A percentile compares a stretch with the other conserved stretches of the same genome.
Conservation (phyloP, 2,888 invertebrate genomes). For the Agrochola circellaris region DNA sequence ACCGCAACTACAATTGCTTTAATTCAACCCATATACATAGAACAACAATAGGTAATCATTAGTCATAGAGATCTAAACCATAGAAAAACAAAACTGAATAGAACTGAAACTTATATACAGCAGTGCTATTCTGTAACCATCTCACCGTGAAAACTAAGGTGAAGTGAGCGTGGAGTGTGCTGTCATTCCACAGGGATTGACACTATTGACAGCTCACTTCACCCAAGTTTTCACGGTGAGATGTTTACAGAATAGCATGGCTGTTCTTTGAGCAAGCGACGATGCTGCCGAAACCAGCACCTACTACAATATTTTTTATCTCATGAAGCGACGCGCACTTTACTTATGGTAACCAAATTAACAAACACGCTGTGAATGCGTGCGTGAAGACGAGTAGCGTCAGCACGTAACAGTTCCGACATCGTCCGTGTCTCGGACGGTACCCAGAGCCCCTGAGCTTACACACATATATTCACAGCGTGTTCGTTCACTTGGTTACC, state of each 20-base stretch:
- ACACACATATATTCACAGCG: not conserved
- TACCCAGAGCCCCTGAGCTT: not conserved
- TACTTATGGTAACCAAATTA: not conserved
- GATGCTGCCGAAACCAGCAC: not conserved
- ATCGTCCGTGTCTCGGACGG: not conserved
- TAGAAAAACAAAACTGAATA: slow-evolving; percentile 16
- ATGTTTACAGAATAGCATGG: too few relatives aligned
- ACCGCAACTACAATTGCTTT: slow-evolving; percentile 53
- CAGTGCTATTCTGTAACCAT: too few relatives aligned
- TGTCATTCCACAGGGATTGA: too few relatives aligned
- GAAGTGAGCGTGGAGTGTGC: too few relatives aligned
- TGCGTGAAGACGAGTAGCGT: not conserved
- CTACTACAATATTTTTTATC: not conserved
- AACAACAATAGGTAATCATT: slow-evolving; percentile 66
- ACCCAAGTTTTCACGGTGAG: too few relatives aligned
- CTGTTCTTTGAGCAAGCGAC: not conserved
- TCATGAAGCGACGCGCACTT: not conserved
- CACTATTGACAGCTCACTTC: too few relatives aligned
- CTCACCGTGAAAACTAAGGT: too few relatives aligned
- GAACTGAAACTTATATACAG: not conserved
- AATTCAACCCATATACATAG: slow-evolving; percentile 41
- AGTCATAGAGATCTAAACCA: slow-evolving; percentile 65
- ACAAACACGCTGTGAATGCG: not conserved
- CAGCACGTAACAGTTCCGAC: not conserved
- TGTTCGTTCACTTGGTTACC: not conserved